Evolutionary conservation across 2,888 invertebrate species (phyloP).

Genomic region (Clusia tigrina): DNA sequence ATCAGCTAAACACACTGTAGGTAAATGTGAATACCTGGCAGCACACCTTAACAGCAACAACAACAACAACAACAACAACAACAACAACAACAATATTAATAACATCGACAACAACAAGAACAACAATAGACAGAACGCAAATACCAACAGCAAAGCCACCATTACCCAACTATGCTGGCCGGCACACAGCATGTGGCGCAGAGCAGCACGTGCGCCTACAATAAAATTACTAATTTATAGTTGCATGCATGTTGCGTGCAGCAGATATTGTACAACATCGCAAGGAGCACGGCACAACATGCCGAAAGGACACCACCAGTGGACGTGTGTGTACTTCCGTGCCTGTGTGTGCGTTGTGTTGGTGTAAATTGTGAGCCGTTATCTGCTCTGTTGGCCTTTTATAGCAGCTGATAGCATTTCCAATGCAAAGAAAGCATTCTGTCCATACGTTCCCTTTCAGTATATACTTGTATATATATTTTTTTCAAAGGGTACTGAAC

Average conservation of each 20-base stretch:
- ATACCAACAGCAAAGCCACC: neutral
- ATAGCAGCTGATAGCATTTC: slow-evolving; percentile 16
- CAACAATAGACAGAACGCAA: slow-evolving; percentile 33
- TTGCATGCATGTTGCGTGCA: slow-evolving; percentile 53
- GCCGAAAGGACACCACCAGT: neutral
- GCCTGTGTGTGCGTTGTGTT: neutral
- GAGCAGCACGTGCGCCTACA: slow-evolving; percentile 40
- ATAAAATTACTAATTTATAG: slow-evolving; percentile 47
- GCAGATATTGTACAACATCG: neutral
- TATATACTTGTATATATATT: neutral
- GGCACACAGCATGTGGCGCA: neutral
- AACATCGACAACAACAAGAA: slow-evolving; percentile 19
- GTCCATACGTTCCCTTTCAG: neutral
- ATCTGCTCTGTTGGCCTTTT: neutral
- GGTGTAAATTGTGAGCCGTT: neutral
- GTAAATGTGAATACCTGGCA: no score
- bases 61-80: slow-evolving; percentile 34
- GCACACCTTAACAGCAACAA: slow-evolving; percentile 35
- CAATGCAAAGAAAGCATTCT: neutral
- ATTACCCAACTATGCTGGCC: neutral
- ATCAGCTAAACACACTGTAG: no score
- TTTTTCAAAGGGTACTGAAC: slow-evolving; percentile 50
- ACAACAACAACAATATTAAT: slow-evolving; percentile 15
- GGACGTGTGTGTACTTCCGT: neutral
- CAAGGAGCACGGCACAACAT: neutral